Evolutionary conservation across 2,113 vertebrate genomes (phyloP), one percentile per base, ranked within the genome.

Genomic region (Pelobates fuscus): DNA sequence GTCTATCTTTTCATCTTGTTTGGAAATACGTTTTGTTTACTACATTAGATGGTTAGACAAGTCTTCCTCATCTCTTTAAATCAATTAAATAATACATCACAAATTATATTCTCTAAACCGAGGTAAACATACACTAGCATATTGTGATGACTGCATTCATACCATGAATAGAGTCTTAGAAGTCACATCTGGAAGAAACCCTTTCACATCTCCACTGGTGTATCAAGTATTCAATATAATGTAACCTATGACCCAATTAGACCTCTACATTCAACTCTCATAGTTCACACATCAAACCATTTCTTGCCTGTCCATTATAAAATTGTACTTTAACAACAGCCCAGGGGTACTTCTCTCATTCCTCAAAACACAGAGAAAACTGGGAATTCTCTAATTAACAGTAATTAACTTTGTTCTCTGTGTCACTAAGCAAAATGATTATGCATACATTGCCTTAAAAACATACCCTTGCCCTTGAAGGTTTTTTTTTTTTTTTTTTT

Each of bases 381-480:
- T 37, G 32, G 32, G 32, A 37, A 37, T 37, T 37, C 32, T 5
- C 32, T 37, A 37, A 37, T 37, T 37, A 37, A 6, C 32, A 37
- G 32, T 37, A 37, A 37, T 37, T 37, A 37, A 37, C 32, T 37
- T 37, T 37, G 32, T 37, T 37, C 32, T 37, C 5, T 10, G 32
- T 37, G 32, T 37, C 5, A 37, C 32, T 10, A 5, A 37, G 32
- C 32, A 37, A 10, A 37, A 37, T 37, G 32, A 6, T 37, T 37
- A 37, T 5, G 32, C 32, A 10, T 37, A 37, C 32, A 37, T 37
- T 37, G 32, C 1, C 32, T 10, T 37, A 10, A 37, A 78, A 80
- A 87, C 78, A 87, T 85, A 86, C 86, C 84, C 71, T 17, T 55
- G 78, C 80, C 88, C 88, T 86, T 89, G 86, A 88, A 84, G 86